Conservation (phyloP, 2,113 vertebrate species). For the Lucifuga dentata region DNA sequence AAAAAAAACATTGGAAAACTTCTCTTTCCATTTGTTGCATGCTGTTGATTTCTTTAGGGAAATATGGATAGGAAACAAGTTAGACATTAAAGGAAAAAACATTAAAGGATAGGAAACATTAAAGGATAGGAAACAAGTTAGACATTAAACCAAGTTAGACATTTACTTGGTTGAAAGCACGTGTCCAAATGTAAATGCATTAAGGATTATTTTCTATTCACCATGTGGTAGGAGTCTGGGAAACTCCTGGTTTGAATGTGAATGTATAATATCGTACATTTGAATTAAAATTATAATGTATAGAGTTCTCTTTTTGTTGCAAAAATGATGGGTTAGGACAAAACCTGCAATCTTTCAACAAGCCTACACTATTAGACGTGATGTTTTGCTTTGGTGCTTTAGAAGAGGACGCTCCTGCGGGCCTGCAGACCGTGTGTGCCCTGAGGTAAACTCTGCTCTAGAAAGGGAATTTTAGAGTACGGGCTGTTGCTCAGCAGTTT, state of each 20-base stretch:
- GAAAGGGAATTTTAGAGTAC: conserved; percentile 91
- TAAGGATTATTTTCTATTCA: conserved; percentile 46
- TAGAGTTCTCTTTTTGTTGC: conserved; percentile 39
- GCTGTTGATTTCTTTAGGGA: too few relatives aligned
- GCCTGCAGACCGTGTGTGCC: conserved; percentile 80
- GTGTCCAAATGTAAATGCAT: conserved; percentile 11
- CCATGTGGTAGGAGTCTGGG: conserved; percentile 20
- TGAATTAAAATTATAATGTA: conserved; percentile 48
- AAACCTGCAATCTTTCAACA: conserved; percentile 58
- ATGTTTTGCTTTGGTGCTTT: conserved; percentile 42
- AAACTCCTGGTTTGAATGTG: conserved; percentile 50
- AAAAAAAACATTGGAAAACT: too few relatives aligned
- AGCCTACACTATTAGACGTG: conserved; percentile 48
- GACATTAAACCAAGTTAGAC: too few relatives aligned
- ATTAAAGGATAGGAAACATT: too few relatives aligned
- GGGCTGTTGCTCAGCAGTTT: conserved; percentile 86
- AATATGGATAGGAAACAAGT: too few relatives aligned
- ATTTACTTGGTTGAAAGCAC: too few relatives aligned
- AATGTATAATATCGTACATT: conserved; percentile 34
- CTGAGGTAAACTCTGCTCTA: conserved; percentile 89
- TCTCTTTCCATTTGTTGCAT: too few relatives aligned
- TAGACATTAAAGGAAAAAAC: too few relatives aligned
- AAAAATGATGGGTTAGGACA: conserved; percentile 27
- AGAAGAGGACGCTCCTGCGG: conserved; percentile 58
- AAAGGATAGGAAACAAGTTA: too few relatives aligned